Conservation (phyloP, 2,797 vertebrate species). For the Numenius phaeopus region DNA sequence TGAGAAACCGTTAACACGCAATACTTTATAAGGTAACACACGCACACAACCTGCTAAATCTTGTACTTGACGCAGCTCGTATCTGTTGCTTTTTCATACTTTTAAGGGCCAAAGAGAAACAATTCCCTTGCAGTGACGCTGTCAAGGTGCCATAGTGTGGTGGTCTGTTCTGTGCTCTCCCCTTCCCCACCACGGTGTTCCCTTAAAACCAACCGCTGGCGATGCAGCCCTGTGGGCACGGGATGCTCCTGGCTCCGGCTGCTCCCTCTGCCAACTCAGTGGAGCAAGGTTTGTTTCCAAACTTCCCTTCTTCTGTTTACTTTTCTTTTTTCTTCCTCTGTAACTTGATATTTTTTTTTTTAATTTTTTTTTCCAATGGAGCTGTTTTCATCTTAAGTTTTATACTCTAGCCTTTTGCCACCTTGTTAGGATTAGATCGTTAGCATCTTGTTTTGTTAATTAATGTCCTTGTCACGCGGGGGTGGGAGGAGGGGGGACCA, state of each 20-base stretch:
- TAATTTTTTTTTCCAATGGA: not conserved
- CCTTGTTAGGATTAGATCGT: not conserved
- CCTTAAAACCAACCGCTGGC: not conserved
- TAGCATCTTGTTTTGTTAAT: not conserved
- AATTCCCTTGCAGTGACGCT: not conserved
- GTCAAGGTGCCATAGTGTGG: not conserved
- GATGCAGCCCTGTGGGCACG: not conserved
- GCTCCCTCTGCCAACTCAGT: not conserved
- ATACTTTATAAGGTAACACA: not conserved
- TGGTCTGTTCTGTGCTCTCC: not conserved
- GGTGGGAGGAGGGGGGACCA: not conserved
- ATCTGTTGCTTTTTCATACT: not conserved
- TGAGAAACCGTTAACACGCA: not conserved
- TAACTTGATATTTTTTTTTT: not conserved
- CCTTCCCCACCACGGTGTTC: not conserved
- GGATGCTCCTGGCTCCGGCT: not conserved
- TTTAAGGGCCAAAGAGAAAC: slow-evolving; percentile 27
- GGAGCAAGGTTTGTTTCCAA: not conserved
- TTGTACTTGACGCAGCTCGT: rapidly evolving
- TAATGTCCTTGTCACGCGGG: not conserved
- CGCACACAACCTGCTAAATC: not conserved
- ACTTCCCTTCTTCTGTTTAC: not conserved
- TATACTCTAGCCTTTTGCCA: not conserved
- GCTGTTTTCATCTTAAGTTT: not conserved
- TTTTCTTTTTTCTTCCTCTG: not conserved